Conservation (phyloP, 2,888 invertebrate genomes). For the Dryococelus australis region DNA sequence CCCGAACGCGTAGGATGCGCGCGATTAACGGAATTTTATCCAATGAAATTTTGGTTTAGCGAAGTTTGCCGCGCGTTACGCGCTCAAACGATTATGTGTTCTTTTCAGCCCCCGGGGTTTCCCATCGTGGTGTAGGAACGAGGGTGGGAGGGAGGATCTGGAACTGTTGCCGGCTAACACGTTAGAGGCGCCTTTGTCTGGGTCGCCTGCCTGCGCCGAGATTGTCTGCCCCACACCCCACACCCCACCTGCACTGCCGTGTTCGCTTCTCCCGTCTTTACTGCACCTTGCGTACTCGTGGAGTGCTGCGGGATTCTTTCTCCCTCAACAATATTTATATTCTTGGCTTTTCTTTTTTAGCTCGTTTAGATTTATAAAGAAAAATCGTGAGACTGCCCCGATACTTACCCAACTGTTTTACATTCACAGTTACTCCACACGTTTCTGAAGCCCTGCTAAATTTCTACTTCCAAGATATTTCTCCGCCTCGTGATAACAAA, state of each 20-base stretch:
- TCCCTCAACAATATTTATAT: too few species aligned
- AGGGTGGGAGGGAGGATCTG: background rate
- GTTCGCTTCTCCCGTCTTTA: background rate
- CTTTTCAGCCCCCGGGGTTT: background rate
- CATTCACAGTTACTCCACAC: too few species aligned
- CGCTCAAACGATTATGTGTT: slow-evolving; percentile 16
- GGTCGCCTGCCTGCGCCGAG: background rate
- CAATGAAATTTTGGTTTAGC: slow-evolving; percentile 29
- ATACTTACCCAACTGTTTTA: too few species aligned
- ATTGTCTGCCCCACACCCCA: background rate
- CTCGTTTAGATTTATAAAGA: too few species aligned
- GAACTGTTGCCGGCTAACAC: background rate
- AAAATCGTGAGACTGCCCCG: too few species aligned
- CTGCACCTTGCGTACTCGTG: too few species aligned
- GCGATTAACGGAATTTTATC: slow-evolving; percentile 26
- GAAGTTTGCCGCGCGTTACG: slow-evolving; percentile 1
- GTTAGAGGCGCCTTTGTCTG: background rate
- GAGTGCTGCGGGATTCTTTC: background rate
- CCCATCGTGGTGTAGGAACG: background rate
- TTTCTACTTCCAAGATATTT: too few species aligned
- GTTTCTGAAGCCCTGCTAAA: too few species aligned
- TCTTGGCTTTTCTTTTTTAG: too few species aligned
- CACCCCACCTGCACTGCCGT: background rate
- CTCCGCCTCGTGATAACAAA: too few species aligned
- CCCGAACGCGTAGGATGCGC: background rate